Conservation (phyloP, 2,797 vertebrate genomes). For the Octomys mimax region DNA sequence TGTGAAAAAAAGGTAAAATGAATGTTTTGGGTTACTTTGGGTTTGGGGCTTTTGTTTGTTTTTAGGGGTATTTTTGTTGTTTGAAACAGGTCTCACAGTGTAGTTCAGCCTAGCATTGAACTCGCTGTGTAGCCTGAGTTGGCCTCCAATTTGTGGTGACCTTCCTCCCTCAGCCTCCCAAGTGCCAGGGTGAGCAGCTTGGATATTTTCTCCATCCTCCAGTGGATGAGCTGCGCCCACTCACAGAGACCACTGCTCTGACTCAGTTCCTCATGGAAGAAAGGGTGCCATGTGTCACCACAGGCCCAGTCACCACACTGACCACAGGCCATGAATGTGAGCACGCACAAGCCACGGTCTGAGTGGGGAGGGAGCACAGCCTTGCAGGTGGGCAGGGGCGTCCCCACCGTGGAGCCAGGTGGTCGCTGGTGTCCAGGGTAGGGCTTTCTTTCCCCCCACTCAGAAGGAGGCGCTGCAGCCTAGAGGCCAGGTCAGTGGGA, state of each 20-base stretch:
- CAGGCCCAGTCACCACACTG: neutral
- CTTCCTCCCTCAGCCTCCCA: neutral
- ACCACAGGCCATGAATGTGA: too few relatives aligned
- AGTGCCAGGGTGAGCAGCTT: neutral
- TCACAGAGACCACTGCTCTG: neutral
- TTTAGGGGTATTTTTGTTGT: neutral
- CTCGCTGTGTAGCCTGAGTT: neutral
- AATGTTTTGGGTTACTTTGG: neutral
- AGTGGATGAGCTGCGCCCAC: neutral
- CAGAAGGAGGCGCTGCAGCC: too few relatives aligned
- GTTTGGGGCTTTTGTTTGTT: too few relatives aligned
- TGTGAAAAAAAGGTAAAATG: neutral
- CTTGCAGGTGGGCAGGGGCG: too few relatives aligned
- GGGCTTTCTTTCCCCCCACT: too few relatives aligned
- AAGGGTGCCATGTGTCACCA: neutral
- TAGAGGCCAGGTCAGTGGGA: neutral
- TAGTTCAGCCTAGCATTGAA: neutral
- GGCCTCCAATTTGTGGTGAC: neutral
- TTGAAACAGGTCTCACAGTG: neutral
- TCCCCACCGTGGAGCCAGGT: too few relatives aligned
- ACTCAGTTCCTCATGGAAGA: neutral
- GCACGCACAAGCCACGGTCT: too few relatives aligned
- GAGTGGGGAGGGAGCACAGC: too few relatives aligned
- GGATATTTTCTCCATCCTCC: neutral
- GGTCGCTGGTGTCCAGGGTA: too few relatives aligned